These are phyloP conservation scores for Hucho hucho DNA, from an alignment of 2,113 vertebrate genomes.

Conservation along the genomic window DNA sequence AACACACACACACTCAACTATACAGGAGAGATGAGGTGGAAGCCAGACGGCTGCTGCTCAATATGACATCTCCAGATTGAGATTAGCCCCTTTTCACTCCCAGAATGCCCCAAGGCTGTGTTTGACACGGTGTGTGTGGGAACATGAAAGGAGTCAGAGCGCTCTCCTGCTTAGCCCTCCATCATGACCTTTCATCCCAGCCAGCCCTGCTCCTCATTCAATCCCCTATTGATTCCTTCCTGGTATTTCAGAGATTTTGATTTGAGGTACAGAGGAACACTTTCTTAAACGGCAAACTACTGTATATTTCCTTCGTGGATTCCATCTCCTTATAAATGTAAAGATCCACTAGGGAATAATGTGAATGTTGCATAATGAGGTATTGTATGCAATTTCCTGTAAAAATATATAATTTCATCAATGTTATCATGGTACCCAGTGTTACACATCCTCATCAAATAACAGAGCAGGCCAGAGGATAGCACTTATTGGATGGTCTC, in stretches of 20 bases:
- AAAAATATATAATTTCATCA: no score
- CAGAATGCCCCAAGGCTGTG: constrained; percentile 3
- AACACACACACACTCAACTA: background rate
- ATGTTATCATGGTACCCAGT: no score
- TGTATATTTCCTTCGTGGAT: no score
- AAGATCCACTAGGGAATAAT: no score
- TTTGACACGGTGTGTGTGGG: background rate
- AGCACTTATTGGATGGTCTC: background rate
- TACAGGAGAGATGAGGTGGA: background rate
- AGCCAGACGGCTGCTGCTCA: background rate
- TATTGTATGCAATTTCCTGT: no score
- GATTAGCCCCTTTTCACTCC: background rate
- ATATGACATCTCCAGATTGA: background rate
- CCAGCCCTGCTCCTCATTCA: constrained; percentile 1
- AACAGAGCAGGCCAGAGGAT: background rate
- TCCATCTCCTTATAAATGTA: no score
- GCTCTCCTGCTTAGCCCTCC: background rate
- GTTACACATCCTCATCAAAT: background rate
- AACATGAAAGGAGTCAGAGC: background rate
- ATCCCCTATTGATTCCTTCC: constrained; percentile 7
- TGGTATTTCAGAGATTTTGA: background rate
- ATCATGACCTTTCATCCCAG: constrained; percentile 4
- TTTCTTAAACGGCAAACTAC: no score
- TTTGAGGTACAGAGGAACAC: no score
- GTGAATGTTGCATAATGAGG: no score